phyloP scores from a whole-genome alignment of 2,113 vertebrate genomes.

The Dunckerocampus dactyliophorus region DNA sequence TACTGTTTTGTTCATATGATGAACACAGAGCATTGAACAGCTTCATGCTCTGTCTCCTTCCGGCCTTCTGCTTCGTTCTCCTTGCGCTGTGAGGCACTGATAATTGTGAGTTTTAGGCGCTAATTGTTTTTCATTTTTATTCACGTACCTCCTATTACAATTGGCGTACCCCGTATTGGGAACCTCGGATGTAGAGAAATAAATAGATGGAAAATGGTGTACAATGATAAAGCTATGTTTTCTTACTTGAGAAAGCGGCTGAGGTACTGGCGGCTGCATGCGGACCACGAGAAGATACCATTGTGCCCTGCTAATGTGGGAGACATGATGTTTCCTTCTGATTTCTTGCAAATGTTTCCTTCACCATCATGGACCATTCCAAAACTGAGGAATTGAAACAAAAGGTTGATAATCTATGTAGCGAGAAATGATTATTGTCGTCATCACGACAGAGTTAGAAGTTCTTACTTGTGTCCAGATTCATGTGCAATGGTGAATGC shows the following conservation, averaged over 20 bases:
- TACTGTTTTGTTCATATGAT: too few relatives aligned
- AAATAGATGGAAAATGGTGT: not conserved
- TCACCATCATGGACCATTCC: slow-evolving; percentile 92
- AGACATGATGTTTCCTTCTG: slow-evolving; percentile 90
- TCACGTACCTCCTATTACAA: too few relatives aligned
- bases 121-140: too few relatives aligned
- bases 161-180: too few relatives aligned
- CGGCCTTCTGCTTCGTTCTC: too few relatives aligned
- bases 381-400: slow-evolving; percentile 68
- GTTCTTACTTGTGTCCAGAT: slow-evolving; percentile 87
- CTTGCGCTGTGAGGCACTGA: too few relatives aligned
- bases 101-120: too few relatives aligned
- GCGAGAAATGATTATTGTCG: not conserved
- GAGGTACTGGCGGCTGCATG: slow-evolving; percentile 87
- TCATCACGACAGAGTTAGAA: not conserved
- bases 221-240: not conserved
- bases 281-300: slow-evolving; percentile 88
- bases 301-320: slow-evolving; percentile 86
- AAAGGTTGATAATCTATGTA: not conserved
- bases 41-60: too few relatives aligned
- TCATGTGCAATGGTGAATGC: slow-evolving; percentile 91
- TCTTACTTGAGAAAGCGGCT: slow-evolving; percentile 83
- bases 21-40: too few relatives aligned
- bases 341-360: slow-evolving; percentile 86
- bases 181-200: too few relatives aligned